phyloP scores from a whole-genome alignment of 2,797 vertebrate species.

The Diplodus puntazzo region DNA sequence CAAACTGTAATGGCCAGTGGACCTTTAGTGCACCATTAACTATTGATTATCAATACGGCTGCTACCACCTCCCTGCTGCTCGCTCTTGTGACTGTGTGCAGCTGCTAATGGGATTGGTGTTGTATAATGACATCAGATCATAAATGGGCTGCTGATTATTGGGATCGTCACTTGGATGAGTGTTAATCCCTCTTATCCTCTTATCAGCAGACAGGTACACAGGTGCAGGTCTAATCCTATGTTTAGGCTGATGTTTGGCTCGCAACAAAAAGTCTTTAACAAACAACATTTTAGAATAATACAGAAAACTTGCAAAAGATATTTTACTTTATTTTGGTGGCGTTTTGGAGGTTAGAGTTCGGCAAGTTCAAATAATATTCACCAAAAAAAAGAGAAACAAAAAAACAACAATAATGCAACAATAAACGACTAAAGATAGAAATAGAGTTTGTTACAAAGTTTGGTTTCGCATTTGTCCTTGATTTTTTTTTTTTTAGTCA shows the following conservation, averaged over 20 bases:
- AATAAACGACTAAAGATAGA: too few relatives aligned
- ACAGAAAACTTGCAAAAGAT: neutral
- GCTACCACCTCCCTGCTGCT: constrained; percentile 7
- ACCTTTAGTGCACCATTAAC: constrained; percentile 28
- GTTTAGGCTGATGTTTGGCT: constrained; percentile 14
- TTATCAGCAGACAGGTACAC: constrained; percentile 30
- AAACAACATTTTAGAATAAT: neutral
- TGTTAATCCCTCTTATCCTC: constrained; percentile 50
- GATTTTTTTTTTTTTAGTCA: too few relatives aligned
- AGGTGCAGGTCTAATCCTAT: constrained; percentile 41
- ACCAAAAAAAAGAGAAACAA: too few relatives aligned
- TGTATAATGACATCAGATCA: constrained; percentile 32
- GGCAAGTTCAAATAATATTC: too few relatives aligned
- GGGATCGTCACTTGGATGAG: constrained; percentile 35
- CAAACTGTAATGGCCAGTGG: constrained; percentile 17
- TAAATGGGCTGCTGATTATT: constrained; percentile 31
- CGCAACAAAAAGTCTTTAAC: constrained; percentile 12
- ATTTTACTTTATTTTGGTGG: too few relatives aligned
- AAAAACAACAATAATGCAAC: too few relatives aligned
- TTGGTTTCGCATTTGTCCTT: too few relatives aligned
- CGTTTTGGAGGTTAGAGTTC: too few relatives aligned
- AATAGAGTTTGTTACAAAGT: too few relatives aligned
- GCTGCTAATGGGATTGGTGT: constrained; percentile 25
- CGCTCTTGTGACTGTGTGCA: neutral
- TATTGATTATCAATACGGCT: constrained; percentile 24